phyloP scores from a whole-genome alignment of 2,113 vertebrate species.

The Odontesthes bonariensis region DNA sequence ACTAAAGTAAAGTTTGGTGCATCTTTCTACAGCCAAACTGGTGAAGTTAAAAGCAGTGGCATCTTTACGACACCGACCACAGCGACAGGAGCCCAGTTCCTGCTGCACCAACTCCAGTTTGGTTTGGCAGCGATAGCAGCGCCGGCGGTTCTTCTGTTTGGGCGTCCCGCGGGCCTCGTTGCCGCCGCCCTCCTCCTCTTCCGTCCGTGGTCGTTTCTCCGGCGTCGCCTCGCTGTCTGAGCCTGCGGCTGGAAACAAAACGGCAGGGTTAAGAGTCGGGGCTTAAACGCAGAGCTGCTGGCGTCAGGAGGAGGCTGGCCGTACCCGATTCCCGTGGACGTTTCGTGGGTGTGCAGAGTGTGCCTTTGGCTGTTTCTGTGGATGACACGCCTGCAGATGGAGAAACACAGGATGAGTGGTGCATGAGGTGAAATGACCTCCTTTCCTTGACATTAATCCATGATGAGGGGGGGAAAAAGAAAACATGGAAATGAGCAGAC shows the following conservation, averaged over 20 bases:
- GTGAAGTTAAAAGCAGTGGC: no score
- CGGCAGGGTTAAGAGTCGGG: background rate
- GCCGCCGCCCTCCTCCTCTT: constrained; percentile 76
- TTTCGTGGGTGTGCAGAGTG: constrained; percentile 91
- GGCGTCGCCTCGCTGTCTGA: constrained; percentile 90
- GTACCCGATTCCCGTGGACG: constrained; percentile 93
- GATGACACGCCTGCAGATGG: constrained; percentile 87
- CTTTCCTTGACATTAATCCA: background rate
- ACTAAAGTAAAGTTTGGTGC: no score
- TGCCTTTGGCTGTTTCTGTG: constrained; percentile 91
- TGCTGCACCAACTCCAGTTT: constrained; percentile 97
- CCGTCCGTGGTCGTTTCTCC: constrained; percentile 89
- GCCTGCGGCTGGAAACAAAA: constrained; percentile 83
- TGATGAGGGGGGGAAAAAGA: background rate
- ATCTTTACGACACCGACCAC: constrained; percentile 83
- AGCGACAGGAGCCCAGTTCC: constrained; percentile 95
- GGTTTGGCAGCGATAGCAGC: constrained; percentile 96
- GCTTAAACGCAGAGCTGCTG: background rate
- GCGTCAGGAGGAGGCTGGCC: background rate
- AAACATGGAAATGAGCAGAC: background rate
- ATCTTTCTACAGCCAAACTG: no score
- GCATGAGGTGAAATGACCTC: background rate
- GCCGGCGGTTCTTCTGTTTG: constrained; percentile 95
- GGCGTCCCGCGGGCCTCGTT: constrained; percentile 82
- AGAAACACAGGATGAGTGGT: constrained; percentile 6